Conservation (phyloP, 2,888 invertebrate species). For the Habroteleia sp. region DNA sequence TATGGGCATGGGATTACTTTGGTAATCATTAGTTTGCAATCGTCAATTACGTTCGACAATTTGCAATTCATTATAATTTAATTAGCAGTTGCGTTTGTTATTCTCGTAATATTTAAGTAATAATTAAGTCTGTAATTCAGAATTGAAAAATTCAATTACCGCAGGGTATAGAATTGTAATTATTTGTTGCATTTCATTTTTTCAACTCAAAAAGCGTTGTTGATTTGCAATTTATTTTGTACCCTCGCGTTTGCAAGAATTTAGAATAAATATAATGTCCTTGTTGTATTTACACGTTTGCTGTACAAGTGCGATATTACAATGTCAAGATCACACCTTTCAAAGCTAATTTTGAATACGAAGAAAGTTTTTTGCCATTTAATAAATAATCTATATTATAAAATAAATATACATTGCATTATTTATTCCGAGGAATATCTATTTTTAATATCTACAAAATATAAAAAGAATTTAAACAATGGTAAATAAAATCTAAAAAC, state of each 20-base stretch:
- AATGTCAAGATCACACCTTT: conserved; percentile 38
- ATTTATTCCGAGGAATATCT: neutral
- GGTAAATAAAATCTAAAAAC: conserved; percentile 41
- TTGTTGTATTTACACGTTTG: conserved; percentile 24
- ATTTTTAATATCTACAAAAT: conserved; percentile 3
- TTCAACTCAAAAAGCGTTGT: conserved; percentile 11
- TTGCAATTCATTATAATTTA: conserved; percentile 48
- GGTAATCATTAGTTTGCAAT: conserved; percentile 31
- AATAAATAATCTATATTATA: conserved; percentile 25
- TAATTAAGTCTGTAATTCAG: conserved; percentile 29
- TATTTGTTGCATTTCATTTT: conserved; percentile 8
- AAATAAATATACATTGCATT: conserved; percentile 24
- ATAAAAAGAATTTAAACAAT: conserved; percentile 18
- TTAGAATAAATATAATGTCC: conserved; percentile 32
- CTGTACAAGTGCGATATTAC: conserved; percentile 2
- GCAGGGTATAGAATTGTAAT: conserved; percentile 23
- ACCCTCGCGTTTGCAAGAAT: conserved; percentile 1
- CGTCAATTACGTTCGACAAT: conserved; percentile 42
- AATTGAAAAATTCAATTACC: conserved; percentile 27
- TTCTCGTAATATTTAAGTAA: conserved; percentile 18
- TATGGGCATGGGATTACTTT: conserved; percentile 16
- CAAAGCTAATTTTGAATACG: conserved; percentile 44
- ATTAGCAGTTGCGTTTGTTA: conserved; percentile 38
- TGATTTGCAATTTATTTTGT: conserved; percentile 1
- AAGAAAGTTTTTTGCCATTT: conserved; percentile 9